phyloP scores from a whole-genome alignment of 64 coral and sea anemone species.

The Hydrozoanthus tunicans region DNA sequence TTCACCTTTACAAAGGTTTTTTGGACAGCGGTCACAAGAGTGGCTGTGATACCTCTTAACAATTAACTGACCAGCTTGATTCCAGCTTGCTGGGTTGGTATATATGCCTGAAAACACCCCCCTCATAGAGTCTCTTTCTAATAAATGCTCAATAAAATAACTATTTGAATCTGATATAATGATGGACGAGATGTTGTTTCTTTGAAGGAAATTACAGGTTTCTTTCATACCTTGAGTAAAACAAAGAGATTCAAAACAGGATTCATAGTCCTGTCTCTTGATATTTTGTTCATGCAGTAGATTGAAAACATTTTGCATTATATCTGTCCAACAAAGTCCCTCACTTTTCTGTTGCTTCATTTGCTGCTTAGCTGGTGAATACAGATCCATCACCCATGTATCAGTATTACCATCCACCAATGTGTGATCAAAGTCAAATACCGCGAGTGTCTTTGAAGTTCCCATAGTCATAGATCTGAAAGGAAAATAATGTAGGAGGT shows the following conservation, averaged over 20 bases:
- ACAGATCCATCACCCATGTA: slow-evolving; percentile 91
- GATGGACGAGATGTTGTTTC: slow-evolving; percentile 59
- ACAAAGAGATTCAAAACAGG: slow-evolving; percentile 82
- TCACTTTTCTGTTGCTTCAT: slow-evolving; percentile 61
- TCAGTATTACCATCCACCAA: slow-evolving; percentile 95
- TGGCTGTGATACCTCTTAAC: slow-evolving; percentile 74
- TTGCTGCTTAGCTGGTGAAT: slow-evolving; percentile 35
- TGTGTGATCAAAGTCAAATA: slow-evolving; percentile 98
- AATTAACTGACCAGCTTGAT: slow-evolving; percentile 50
- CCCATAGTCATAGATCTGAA: slow-evolving; percentile 24
- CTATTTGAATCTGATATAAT: slow-evolving; percentile 97
- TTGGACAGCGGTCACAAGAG: slow-evolving; percentile 62
- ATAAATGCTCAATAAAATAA: slow-evolving; percentile 89
- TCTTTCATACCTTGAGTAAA: slow-evolving; percentile 98
- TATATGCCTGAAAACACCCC: slow-evolving; percentile 63
- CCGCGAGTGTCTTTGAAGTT: slow-evolving; percentile 29
- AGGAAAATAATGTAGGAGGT: background rate
- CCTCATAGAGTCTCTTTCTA: slow-evolving; percentile 65
- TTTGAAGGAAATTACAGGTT: slow-evolving; percentile 62
- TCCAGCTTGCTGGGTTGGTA: slow-evolving; percentile 92
- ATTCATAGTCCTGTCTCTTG: slow-evolving; percentile 70
- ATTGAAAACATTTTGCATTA: slow-evolving; percentile 79
- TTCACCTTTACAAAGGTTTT: slow-evolving; percentile 88
- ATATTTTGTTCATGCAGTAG: slow-evolving; percentile 66
- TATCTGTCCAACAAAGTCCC: slow-evolving; percentile 90